Conservation (phyloP, 2,797 vertebrate species). For the Macrochelys suwanniensis region DNA sequence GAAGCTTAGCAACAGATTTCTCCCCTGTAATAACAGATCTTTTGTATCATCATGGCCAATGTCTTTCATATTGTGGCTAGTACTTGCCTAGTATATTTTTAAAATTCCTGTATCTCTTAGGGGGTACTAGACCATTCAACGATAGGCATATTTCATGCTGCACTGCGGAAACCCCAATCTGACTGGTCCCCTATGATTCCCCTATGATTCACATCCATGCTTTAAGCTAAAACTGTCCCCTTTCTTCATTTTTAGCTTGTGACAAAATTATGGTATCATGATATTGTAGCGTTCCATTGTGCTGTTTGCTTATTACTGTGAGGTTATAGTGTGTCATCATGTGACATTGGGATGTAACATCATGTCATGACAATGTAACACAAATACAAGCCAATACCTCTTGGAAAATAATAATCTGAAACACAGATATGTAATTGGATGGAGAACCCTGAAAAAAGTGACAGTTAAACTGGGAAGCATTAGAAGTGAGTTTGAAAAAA, state of each 20-base stretch:
- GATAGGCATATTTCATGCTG: too few relatives aligned
- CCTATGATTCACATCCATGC: not conserved
- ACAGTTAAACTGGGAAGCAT: not conserved
- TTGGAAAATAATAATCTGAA: not conserved
- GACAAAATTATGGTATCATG: not conserved
- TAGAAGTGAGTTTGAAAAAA: not conserved
- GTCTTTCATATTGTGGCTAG: not conserved
- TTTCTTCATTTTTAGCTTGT: not conserved
- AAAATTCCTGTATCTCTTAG: not conserved
- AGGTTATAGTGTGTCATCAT: not conserved
- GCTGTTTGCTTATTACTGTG: not conserved
- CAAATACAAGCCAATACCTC: not conserved
- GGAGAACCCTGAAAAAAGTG: not conserved
- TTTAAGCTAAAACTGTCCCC: not conserved
- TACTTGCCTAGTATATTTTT: not conserved
- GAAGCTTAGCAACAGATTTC: not conserved
- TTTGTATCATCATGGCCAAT: not conserved
- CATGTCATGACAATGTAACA: not conserved
- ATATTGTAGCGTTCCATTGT: not conserved
- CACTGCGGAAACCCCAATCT: too few relatives aligned
- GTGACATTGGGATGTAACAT: not conserved
- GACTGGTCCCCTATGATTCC: not conserved
- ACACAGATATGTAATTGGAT: not conserved
- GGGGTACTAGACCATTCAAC: too few relatives aligned
- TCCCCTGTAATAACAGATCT: not conserved